Evolutionary conservation across 2,113 vertebrate genomes (phyloP).

Genomic region (Neotoma lepida): DNA sequence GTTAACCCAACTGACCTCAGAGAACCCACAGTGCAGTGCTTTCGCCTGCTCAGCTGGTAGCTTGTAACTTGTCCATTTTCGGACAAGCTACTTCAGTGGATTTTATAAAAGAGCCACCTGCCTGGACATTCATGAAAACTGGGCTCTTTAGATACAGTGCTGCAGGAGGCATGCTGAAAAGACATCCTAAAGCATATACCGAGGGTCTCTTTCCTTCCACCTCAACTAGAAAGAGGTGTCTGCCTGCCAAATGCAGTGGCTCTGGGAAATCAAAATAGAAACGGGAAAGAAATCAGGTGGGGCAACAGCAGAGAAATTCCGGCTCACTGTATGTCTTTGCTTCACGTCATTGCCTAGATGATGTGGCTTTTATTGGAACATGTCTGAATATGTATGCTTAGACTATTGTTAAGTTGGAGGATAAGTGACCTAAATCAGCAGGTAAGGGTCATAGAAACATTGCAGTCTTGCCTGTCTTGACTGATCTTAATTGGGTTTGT

Average conservation of each 20-base stretch:
- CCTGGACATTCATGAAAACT: slow-evolving; percentile 69
- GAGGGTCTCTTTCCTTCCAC: slow-evolving; percentile 21
- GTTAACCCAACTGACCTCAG: slow-evolving; percentile 60
- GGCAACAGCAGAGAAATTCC: background rate
- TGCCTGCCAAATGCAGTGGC: slow-evolving; percentile 46
- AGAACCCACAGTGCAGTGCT: slow-evolving; percentile 37
- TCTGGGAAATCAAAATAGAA: slow-evolving; percentile 59
- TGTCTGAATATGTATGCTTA: background rate
- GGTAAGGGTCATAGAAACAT: background rate
- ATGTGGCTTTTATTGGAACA: background rate
- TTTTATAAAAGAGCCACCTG: slow-evolving; percentile 75
- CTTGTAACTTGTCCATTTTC: slow-evolving; percentile 72
- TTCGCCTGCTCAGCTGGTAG: slow-evolving; percentile 67
- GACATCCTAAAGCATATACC: slow-evolving; percentile 58
- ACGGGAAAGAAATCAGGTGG: slow-evolving; percentile 36
- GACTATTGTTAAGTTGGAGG: background rate
- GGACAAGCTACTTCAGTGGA: slow-evolving; percentile 73
- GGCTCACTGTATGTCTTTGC: background rate
- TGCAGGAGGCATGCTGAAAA: slow-evolving; percentile 59
- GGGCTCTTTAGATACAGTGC: slow-evolving; percentile 49
- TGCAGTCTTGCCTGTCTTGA: background rate
- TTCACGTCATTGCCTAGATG: background rate
- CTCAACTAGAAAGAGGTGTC: slow-evolving; percentile 48
- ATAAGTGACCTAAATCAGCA: background rate
- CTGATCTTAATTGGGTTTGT: background rate